Evolutionary conservation across 2,888 invertebrate species (phyloP).

Genomic region (Seladonia tumulorum): DNA sequence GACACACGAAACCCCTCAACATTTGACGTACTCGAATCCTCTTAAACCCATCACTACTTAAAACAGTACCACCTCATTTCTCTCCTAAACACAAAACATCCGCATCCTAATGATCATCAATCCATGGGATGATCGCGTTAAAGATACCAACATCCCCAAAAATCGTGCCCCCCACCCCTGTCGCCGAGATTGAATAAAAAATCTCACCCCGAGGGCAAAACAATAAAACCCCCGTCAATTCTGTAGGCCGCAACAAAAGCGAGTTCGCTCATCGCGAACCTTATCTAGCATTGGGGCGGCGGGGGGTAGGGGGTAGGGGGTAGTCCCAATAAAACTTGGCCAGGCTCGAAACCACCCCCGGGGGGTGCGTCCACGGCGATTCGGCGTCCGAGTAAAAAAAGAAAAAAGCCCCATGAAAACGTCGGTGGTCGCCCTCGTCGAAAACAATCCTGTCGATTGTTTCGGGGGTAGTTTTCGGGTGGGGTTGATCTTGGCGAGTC

Average conservation of each 20-base stretch:
- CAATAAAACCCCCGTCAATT: not conserved
- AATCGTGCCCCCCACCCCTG: not conserved
- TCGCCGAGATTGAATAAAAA: not conserved
- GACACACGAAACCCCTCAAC: no score
- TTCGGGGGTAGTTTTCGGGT: constrained; percentile 6
- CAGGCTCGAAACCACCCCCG: constrained; percentile 9
- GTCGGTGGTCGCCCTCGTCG: constrained; percentile 3
- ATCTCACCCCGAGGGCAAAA: not conserved
- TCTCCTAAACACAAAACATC: no score
- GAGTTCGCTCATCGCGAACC: not conserved
- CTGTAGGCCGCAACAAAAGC: not conserved
- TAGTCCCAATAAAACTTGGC: constrained; percentile 2
- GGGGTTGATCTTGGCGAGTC: constrained; percentile 39
- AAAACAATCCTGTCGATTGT: constrained; percentile 55
- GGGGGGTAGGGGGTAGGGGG: not conserved
- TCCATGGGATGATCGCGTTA: no score
- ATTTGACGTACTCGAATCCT: no score
- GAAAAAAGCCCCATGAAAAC: constrained; percentile 38
- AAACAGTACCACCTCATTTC: no score
- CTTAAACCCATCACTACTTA: no score
- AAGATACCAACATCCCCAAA: not conserved
- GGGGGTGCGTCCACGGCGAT: not conserved
- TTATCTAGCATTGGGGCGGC: not conserved
- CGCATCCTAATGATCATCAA: no score
- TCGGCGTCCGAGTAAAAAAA: not conserved